Evolutionary conservation across 2,113 vertebrate species (phyloP).

Genomic region (Carettochelys insculpta): DNA sequence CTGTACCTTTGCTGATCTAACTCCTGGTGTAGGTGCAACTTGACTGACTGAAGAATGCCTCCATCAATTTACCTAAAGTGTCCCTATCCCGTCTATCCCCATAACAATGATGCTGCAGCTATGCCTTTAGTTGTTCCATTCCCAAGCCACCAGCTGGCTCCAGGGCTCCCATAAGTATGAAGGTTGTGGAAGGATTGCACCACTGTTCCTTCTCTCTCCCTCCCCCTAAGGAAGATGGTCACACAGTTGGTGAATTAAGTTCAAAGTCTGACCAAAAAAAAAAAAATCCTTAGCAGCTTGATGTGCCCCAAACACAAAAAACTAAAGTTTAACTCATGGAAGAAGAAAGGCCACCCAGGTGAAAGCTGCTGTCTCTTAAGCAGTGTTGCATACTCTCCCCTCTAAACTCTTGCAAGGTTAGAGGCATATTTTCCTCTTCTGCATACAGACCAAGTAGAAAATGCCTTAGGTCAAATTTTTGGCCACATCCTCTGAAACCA

Average conservation of each 20-base stretch:
- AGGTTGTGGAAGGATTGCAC: background rate
- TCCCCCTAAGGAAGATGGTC: fast-evolving
- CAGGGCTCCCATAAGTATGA: background rate
- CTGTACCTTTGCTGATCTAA: background rate
- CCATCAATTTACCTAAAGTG: background rate
- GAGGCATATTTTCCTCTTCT: background rate
- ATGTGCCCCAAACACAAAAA: background rate
- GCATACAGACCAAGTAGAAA: background rate
- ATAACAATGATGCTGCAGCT: no score
- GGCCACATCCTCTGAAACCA: background rate
- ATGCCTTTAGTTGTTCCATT: background rate
- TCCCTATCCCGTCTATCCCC: no score
- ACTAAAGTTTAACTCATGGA: fast-evolving
- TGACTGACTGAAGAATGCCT: background rate
- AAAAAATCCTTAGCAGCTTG: background rate
- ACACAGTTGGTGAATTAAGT: background rate
- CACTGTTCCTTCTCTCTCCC: background rate
- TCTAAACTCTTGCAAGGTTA: background rate
- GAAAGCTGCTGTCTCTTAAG: background rate
- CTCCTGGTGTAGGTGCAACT: background rate
- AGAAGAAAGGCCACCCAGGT: background rate
- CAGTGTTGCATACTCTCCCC: background rate
- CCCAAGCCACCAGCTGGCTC: background rate
- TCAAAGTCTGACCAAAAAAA: background rate
- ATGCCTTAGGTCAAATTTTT: background rate